Conservation (phyloP, 2,888 invertebrate genomes). For the Rhogogaster chlorosoma region DNA sequence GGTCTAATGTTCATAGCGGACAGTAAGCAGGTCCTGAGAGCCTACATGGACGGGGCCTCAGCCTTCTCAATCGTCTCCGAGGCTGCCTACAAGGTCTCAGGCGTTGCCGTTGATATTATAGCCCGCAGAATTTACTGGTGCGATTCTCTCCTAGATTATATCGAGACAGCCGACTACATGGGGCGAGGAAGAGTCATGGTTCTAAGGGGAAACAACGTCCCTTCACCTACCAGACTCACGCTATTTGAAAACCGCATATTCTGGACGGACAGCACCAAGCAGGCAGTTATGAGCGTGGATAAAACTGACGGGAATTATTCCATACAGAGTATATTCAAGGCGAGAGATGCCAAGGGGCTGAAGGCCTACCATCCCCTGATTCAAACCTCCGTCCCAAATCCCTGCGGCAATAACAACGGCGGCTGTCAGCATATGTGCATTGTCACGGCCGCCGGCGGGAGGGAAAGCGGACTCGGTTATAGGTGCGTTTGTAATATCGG, state of each 20-base stretch:
- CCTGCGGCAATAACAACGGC: conserved; percentile 93
- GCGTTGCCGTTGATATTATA: conserved; percentile 94
- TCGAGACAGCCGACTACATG: conserved; percentile 97
- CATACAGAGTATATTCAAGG: conserved; percentile 89
- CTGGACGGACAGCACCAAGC: conserved; percentile 96
- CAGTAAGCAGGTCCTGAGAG: conserved; percentile 90
- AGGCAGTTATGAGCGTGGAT: conserved; percentile 92
- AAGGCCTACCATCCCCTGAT: conserved; percentile 89
- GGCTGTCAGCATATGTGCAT: conserved; percentile 97
- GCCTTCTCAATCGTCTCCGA: conserved; percentile 91
- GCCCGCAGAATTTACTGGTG: conserved; percentile 97
- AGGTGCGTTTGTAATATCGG: conserved; percentile 96
- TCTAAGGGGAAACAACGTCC: conserved; percentile 90
- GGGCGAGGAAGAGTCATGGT: conserved; percentile 91
- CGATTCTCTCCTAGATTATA: conserved; percentile 96
- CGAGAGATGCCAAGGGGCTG: conserved; percentile 90
- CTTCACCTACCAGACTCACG: conserved; percentile 90
- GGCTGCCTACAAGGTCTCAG: conserved; percentile 96
- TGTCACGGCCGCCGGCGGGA: conserved; percentile 87
- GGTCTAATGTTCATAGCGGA: conserved; percentile 95
- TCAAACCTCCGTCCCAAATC: conserved; percentile 86
- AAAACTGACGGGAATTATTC: conserved; percentile 90
- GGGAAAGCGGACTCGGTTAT: conserved; percentile 86
- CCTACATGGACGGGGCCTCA: conserved; percentile 97
- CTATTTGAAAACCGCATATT: conserved; percentile 92